Evolutionary conservation across 2,797 vertebrate species (phyloP), one percentile per base, ranked within the genome.

Genomic region (Sebastes hubbsi): DNA sequence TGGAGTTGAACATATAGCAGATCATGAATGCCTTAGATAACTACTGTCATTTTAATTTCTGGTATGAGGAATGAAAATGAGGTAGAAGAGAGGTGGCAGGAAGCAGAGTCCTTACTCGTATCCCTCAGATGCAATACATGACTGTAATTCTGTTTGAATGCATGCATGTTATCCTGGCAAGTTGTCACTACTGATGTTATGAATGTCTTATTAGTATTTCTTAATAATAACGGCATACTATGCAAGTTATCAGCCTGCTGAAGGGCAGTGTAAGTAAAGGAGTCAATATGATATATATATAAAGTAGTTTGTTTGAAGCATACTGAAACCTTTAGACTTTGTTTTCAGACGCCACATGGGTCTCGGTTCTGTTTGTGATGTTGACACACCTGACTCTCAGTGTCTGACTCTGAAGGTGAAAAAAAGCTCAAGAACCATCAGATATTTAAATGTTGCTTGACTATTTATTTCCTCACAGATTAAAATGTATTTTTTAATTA

Each of bases 1-100:
- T 72, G 25, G 20, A 66, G 38, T 1, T 69, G 55, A 58, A 54
- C 9, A 9, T 63, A 27, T 16, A 59, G 25, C 14, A 69, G 13
- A 78, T 77, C 0, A 71, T 87, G 6, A 56, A 67, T 55, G 20
- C 12, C 62, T 62, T 11, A 59, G 24, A 76, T 74, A 49, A 49
- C 24, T 60, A 0, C 11, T 20, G 25, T 34, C 0, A 71, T 65
- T 59, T 58, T 36, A 66, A 68, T 59, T 32, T 36, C 29, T 55
- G 38, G 22, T 63, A 38, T 34, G 6, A 76, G 2, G 49, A 64
- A 62, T 25, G 49, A 59, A 58, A 54, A 38, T 14, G 2, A 65
- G 6, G 13, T 20, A 3, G 46, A 42, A 24, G 20, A 36, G 29
- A 63, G 16, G 42, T 59, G 24, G 7, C 49, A 72, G 58, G 36